phyloP scores from a whole-genome alignment of 2,113 vertebrate species.

The Syngnathus scovelli region DNA sequence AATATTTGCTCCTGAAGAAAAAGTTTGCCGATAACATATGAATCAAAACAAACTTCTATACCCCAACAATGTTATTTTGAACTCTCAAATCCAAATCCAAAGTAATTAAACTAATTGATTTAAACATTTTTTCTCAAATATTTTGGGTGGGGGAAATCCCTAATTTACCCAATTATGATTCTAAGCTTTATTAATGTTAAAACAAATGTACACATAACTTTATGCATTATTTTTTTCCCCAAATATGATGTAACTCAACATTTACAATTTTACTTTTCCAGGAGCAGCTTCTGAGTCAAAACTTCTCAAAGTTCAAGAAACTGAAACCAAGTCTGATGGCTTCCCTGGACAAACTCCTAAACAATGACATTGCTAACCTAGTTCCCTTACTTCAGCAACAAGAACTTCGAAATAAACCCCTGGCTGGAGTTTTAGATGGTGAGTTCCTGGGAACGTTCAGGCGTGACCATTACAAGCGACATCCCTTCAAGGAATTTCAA shows the following conservation, averaged over 20 bases:
- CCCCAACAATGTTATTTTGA: no score
- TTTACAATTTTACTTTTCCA: conserved; percentile 38
- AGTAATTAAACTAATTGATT: no score
- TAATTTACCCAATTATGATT: neutral
- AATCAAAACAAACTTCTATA: no score
- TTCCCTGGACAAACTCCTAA: conserved; percentile 79
- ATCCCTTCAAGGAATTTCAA: conserved; percentile 58
- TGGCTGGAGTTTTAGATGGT: conserved; percentile 72
- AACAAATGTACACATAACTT: neutral
- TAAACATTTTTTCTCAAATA: no score
- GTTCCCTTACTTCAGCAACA: conserved; percentile 81
- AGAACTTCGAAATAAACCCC: conserved; percentile 64
- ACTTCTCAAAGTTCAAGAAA: conserved; percentile 83
- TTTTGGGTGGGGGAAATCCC: neutral
- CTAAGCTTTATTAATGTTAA: neutral
- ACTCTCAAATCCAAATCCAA: neutral
- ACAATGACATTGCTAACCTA: conserved; percentile 78
- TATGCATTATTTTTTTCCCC: neutral
- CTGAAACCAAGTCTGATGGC: conserved; percentile 80
- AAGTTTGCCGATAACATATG: neutral
- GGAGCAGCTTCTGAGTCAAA: conserved; percentile 79
- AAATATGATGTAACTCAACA: neutral
- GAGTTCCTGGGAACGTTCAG: conserved; percentile 78
- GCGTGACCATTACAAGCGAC: conserved; percentile 69
- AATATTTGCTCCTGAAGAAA: neutral